Conservation (phyloP, 2,113 vertebrate species). For the Megaceryle maxima region DNA sequence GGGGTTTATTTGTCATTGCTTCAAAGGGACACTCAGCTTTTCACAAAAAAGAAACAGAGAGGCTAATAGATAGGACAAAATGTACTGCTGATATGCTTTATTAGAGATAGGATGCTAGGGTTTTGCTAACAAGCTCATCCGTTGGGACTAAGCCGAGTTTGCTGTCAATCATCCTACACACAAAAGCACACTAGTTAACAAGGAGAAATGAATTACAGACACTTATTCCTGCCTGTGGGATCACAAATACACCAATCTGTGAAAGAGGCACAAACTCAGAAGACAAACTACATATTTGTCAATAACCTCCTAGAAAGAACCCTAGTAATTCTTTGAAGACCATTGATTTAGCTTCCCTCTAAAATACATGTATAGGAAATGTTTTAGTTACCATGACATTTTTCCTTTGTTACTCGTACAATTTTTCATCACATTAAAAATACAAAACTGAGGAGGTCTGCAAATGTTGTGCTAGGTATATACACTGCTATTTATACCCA, state of each 20-base stretch:
- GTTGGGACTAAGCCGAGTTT: slow-evolving; percentile 87
- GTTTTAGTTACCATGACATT: slow-evolving; percentile 86
- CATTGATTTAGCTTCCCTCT: slow-evolving; percentile 82
- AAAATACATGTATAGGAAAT: slow-evolving; percentile 83
- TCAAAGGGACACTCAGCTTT: slow-evolving; percentile 91
- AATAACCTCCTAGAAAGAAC: slow-evolving; percentile 86
- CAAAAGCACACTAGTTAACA: slow-evolving; percentile 85
- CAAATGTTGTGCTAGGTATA: slow-evolving; percentile 80
- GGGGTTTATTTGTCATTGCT: slow-evolving; percentile 89
- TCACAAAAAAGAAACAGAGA: slow-evolving; percentile 91
- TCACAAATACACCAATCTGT: slow-evolving; percentile 86
- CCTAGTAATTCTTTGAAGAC: slow-evolving; percentile 84
- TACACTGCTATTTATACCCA: slow-evolving; percentile 72
- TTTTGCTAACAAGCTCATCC: slow-evolving; percentile 88
- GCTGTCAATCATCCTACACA: slow-evolving; percentile 87
- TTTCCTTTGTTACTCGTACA: slow-evolving; percentile 81
- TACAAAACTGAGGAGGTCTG: slow-evolving; percentile 83
- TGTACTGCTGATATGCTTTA: slow-evolving; percentile 91
- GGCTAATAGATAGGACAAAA: slow-evolving; percentile 90
- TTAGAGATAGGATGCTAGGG: slow-evolving; percentile 87
- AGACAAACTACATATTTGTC: slow-evolving; percentile 85
- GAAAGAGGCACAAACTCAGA: slow-evolving; percentile 85
- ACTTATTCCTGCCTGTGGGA: slow-evolving; percentile 85
- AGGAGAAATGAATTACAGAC: slow-evolving; percentile 86
- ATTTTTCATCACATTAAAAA: slow-evolving; percentile 85